Evolutionary conservation across 2,888 invertebrate species (phyloP).

Genomic region (Trichogramma evanescens): DNA sequence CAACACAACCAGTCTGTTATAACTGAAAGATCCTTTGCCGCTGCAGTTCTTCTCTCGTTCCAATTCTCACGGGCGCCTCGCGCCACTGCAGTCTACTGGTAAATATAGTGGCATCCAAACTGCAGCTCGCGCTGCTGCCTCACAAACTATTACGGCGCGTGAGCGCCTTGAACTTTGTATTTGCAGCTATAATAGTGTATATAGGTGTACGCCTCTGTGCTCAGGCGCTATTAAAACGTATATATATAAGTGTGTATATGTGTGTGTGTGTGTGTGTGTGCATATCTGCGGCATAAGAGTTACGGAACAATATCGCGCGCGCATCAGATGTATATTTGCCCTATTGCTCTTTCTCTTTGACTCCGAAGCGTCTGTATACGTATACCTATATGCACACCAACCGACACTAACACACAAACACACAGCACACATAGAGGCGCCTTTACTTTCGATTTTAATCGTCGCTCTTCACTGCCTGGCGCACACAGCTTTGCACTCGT

Average conservation of each 20-base stretch:
- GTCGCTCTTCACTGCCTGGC: not conserved
- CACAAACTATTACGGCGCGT: not conserved
- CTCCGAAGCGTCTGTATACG: constrained; percentile 9
- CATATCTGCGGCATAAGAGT: too few species aligned
- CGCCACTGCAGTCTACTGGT: not conserved
- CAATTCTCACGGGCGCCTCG: constrained; percentile 42
- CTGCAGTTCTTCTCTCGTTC: constrained; percentile 30
- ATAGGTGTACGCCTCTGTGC: too few species aligned
- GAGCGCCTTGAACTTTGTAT: constrained; percentile 31
- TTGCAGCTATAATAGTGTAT: not conserved
- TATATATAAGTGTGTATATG: too few species aligned
- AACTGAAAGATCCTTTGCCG: not conserved
- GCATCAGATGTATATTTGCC: constrained; percentile 19
- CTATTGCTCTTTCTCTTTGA: constrained; percentile 11
- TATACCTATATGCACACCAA: constrained; percentile 2
- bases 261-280: too few species aligned
- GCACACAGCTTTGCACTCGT: not conserved
- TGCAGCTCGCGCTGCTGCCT: too few species aligned
- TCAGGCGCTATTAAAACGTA: too few species aligned
- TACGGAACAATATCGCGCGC: not conserved
- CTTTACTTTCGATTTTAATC: constrained; percentile 16
- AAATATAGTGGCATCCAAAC: constrained; percentile 17
- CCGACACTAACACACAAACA: too few species aligned
- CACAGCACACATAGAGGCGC: not conserved
- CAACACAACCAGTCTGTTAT: not conserved